Evolutionary conservation across 2,113 vertebrate genomes (phyloP).

Genomic region (Lichenostomus cassidix): DNA sequence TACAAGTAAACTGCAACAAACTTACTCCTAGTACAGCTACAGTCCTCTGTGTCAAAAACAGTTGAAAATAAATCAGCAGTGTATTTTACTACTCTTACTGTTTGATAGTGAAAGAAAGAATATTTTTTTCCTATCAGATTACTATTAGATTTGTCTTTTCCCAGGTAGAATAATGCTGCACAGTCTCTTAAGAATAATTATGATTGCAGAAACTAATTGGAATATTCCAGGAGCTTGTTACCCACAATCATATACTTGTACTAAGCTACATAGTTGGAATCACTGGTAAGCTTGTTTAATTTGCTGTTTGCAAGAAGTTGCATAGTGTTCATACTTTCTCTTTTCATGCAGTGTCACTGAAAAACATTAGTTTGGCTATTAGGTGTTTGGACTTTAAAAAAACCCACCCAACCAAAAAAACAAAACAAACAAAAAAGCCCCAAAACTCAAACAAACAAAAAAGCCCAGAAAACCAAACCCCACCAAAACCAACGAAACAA

Average conservation of each 20-base stretch:
- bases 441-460: not conserved
- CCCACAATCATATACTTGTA: accelerated
- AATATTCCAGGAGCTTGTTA: not conserved
- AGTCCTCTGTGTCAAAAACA: not conserved
- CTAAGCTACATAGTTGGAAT: not conserved
- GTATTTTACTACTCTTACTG: not conserved
- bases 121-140: not conserved
- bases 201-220: not conserved
- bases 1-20: not conserved
- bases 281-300: not conserved
- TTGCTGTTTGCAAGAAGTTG: not conserved
- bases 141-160: not conserved
- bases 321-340: not conserved
- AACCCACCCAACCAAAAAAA: not conserved
- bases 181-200: not conserved
- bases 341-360: not conserved
- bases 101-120: not conserved
- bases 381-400: not conserved
- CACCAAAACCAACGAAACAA: not conserved
- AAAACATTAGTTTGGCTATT: not conserved
- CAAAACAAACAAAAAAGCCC: not conserved
- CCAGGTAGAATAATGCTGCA: not conserved
- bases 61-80: not conserved
- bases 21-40: not conserved
- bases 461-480: no score